A percentile compares a stretch with the other conserved stretches of the same genome.
These are phyloP conservation scores for Galeruca laticollis DNA, from an alignment of 2,888 invertebrate species.

Conservation along the genomic window DNA sequence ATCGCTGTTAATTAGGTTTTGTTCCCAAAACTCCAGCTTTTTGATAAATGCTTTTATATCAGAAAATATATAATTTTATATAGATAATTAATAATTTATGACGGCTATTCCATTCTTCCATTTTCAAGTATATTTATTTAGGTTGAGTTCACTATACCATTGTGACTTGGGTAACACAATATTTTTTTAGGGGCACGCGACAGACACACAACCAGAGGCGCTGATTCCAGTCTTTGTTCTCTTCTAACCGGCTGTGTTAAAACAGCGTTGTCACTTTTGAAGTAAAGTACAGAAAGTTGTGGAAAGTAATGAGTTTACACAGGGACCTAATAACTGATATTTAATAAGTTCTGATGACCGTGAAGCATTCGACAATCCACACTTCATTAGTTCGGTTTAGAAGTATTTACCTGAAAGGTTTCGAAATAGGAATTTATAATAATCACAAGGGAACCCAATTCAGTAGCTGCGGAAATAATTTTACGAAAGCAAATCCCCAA, in stretches of 20 bases:
- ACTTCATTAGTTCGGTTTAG: too few species aligned
- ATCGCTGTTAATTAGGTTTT: too few species aligned
- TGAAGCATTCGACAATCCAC: too few species aligned
- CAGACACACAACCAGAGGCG: constrained; percentile 34
- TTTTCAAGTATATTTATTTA: constrained; percentile 18
- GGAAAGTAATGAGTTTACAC: background rate
- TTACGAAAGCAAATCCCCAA: too few species aligned
- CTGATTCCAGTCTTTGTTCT: constrained; percentile 42
- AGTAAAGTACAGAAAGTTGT: background rate
- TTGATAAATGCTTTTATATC: too few species aligned
- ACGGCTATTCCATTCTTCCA: constrained; percentile 1
- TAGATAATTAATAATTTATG: background rate
- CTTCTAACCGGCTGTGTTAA: constrained; percentile 21
- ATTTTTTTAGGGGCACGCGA: constrained; percentile 42
- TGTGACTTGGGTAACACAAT: constrained; percentile 30
- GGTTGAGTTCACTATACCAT: constrained; percentile 1
- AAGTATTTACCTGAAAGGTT: too few species aligned
- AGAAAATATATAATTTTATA: too few species aligned
- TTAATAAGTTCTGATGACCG: too few species aligned
- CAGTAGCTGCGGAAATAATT: too few species aligned
- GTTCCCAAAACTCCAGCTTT: too few species aligned
- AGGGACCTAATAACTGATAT: background rate
- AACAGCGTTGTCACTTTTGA: constrained; percentile 17
- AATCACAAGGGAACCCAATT: too few species aligned
- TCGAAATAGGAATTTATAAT: too few species aligned